Evolutionary conservation across 2,797 vertebrate genomes (phyloP).

Genomic region (Squalus acanthias): DNA sequence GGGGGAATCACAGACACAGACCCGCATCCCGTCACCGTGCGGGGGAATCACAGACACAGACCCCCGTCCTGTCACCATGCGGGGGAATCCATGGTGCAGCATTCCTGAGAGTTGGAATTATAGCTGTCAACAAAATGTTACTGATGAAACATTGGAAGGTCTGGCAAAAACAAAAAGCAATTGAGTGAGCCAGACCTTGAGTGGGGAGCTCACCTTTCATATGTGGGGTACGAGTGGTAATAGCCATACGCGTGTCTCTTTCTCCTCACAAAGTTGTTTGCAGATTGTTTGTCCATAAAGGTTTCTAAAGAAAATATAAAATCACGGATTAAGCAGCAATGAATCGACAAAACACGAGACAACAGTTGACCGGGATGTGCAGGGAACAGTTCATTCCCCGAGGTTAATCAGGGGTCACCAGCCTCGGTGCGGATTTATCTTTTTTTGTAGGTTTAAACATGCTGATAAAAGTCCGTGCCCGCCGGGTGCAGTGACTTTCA

Average conservation of each 20-base stretch:
- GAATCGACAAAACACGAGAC: not conserved
- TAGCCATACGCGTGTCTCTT: not conserved
- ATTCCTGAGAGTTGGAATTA: not conserved
- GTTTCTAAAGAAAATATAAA: not conserved
- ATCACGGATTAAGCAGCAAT: not conserved
- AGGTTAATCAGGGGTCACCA: not conserved
- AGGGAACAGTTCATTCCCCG: not conserved
- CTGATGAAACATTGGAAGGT: not conserved
- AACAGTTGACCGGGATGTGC: not conserved
- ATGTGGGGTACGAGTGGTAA: not conserved
- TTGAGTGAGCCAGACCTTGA: too few relatives aligned
- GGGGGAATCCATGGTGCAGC: not conserved
- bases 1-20: too few relatives aligned
- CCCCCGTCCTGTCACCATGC: not conserved
- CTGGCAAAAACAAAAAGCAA: too few relatives aligned
- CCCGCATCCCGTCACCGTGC: too few relatives aligned
- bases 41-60: too few relatives aligned
- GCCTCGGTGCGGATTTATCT: too few relatives aligned
- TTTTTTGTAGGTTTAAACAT: too few relatives aligned
- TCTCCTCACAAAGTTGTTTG: conserved; percentile 29
- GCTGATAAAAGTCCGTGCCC: too few relatives aligned
- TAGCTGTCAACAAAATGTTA: not conserved
- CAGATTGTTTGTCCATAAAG: not conserved
- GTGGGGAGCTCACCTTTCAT: not conserved
- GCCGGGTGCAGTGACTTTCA: too few relatives aligned